Conservation (phyloP, 2,797 vertebrate species). For the Mico argentatus region DNA sequence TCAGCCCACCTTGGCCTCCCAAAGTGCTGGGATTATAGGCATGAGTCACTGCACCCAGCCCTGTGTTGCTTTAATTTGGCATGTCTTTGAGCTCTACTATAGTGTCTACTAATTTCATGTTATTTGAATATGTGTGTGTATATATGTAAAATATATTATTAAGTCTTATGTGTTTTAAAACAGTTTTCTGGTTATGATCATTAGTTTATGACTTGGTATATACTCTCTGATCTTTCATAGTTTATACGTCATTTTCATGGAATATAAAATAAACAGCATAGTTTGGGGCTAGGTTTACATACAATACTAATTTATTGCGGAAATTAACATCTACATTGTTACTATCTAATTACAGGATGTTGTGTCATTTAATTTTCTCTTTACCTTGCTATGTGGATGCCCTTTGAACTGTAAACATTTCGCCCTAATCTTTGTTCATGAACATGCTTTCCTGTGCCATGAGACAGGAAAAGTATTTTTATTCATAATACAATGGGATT, state of each 20-base stretch:
- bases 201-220: constrained; percentile 2
- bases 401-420: constrained; percentile 74
- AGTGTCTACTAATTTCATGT: constrained; percentile 18
- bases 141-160: neutral
- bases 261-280: constrained; percentile 17
- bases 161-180: constrained; percentile 23
- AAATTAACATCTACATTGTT: neutral
- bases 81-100: constrained; percentile 3
- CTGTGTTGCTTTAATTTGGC: neutral
- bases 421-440: constrained; percentile 72
- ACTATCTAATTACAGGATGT: constrained; percentile 2
- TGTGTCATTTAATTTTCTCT: constrained; percentile 50
- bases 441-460: neutral
- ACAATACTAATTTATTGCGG: neutral
- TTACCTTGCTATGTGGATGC: constrained; percentile 35
- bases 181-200: neutral
- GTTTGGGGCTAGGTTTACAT: neutral
- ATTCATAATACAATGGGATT: constrained; percentile 10
- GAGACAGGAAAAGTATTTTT: constrained; percentile 24
- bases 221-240: neutral
- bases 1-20: no score
- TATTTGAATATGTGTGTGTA: constrained; percentile 5
- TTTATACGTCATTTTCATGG: constrained; percentile 17
- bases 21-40: neutral
- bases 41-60: neutral